Evolutionary conservation across 2,113 vertebrate genomes (phyloP).

Genomic region (Rhynchomys soricoides): DNA sequence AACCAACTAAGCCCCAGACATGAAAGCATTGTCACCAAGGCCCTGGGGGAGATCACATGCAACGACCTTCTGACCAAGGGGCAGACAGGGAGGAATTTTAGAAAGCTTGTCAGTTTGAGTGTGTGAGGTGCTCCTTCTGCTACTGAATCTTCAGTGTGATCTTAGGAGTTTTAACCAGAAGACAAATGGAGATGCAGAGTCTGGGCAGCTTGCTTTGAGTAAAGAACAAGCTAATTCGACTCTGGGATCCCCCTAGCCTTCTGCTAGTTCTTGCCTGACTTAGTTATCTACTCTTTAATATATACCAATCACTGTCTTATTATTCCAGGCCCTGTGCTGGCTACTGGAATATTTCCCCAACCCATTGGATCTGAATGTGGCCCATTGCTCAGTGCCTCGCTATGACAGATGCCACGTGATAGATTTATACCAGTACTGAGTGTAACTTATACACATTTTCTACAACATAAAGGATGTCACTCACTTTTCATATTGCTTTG

Average conservation of each 20-base stretch:
- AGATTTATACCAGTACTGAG: not conserved
- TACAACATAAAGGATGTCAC: not conserved
- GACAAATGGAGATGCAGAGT: not conserved
- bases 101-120: not conserved
- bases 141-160: not conserved
- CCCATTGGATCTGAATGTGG: not conserved
- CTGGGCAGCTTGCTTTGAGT: not conserved
- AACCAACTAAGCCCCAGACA: not conserved
- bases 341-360: not conserved
- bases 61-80: not conserved
- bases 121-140: not conserved
- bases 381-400: not conserved
- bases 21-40: not conserved
- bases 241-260: not conserved
- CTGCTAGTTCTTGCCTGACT: not conserved
- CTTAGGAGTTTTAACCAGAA: not conserved
- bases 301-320: not conserved
- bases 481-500: slow-evolving; percentile 55
- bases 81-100: not conserved
- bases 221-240: not conserved
- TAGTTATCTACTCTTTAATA: not conserved
- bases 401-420: not conserved
- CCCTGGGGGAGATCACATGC: not conserved
- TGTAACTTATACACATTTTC: not conserved
- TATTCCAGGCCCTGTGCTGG: not conserved